phyloP scores from a whole-genome alignment of 2,888 invertebrate genomes.

The Drosophila paramelanica region DNA sequence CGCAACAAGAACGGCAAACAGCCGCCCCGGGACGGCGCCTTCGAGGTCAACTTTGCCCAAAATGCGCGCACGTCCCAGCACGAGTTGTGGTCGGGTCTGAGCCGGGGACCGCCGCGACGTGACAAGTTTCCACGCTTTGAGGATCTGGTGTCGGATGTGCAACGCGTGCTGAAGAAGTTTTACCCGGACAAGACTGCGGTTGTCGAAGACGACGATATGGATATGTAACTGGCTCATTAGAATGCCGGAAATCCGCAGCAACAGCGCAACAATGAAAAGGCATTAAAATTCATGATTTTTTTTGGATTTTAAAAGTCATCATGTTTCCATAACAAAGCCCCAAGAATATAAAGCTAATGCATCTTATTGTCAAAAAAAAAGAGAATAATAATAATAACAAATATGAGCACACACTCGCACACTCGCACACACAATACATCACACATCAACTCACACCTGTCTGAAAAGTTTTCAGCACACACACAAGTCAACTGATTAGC shows the following conservation, averaged over 20 bases:
- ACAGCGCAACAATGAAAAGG: constrained; percentile 32
- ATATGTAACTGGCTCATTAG: constrained; percentile 17
- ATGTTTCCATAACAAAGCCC: constrained; percentile 52
- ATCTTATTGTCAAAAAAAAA: constrained; percentile 31
- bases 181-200: constrained; percentile 70
- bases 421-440: not conserved
- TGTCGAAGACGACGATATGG: constrained; percentile 47
- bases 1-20: constrained; percentile 74
- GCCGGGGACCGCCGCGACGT: constrained; percentile 81
- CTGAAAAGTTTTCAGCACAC: constrained; percentile 25
- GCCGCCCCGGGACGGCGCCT: constrained; percentile 76
- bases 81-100: constrained; percentile 77
- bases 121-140: constrained; percentile 82
- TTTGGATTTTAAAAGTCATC: constrained; percentile 15
- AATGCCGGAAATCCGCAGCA: constrained; percentile 3
- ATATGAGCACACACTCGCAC: not conserved
- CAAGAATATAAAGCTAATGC: constrained; percentile 44
- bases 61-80: constrained; percentile 80
- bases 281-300: constrained; percentile 37
- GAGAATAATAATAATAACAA: not conserved
- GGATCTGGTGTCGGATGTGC: constrained; percentile 71
- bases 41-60: constrained; percentile 81
- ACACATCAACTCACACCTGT: constrained; percentile 30
- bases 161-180: constrained; percentile 77
- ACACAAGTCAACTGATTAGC: constrained; percentile 42